phyloP scores from a whole-genome alignment of 2,113 vertebrate genomes.

The Syngnathus floridae region DNA sequence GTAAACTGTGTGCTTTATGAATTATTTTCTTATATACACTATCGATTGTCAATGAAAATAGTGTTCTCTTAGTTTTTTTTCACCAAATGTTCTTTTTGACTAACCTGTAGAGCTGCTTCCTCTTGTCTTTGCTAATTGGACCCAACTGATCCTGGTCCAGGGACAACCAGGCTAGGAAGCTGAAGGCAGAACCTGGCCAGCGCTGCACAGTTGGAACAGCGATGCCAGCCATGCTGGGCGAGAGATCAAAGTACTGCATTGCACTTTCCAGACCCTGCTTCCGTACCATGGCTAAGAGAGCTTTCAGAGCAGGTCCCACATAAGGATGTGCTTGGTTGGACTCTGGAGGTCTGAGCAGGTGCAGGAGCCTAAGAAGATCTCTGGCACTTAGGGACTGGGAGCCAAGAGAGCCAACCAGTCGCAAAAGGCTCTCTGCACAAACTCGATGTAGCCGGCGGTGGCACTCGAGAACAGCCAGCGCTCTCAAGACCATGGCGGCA shows the following conservation, averaged over 20 bases:
- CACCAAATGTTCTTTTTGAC: background rate
- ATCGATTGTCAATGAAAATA: background rate
- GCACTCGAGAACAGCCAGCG: constrained; percentile 75
- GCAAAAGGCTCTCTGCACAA: constrained; percentile 86
- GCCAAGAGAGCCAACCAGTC: constrained; percentile 84
- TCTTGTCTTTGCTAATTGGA: constrained; percentile 78
- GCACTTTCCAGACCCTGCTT: constrained; percentile 88
- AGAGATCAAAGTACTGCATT: constrained; percentile 92
- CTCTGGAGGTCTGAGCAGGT: constrained; percentile 78
- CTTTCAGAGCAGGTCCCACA: constrained; percentile 75
- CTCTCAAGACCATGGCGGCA: constrained; percentile 80
- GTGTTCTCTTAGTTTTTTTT: background rate
- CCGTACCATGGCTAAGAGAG: constrained; percentile 85
- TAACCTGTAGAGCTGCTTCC: constrained; percentile 97
- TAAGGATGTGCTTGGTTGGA: constrained; percentile 74
- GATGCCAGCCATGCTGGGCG: constrained; percentile 90
- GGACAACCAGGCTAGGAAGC: constrained; percentile 90
- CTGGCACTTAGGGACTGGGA: constrained; percentile 85
- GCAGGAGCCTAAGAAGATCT: constrained; percentile 80
- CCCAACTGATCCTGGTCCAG: constrained; percentile 86
- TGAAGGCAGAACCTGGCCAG: constrained; percentile 92
- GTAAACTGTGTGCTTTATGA: background rate
- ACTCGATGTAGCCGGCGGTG: constrained; percentile 72
- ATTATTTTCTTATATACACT: background rate
- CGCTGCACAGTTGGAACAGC: constrained; percentile 82